These are phyloP conservation scores for Pollenia griseotomentosa DNA, from an alignment of 2,888 invertebrate genomes.

Conservation along the genomic window DNA sequence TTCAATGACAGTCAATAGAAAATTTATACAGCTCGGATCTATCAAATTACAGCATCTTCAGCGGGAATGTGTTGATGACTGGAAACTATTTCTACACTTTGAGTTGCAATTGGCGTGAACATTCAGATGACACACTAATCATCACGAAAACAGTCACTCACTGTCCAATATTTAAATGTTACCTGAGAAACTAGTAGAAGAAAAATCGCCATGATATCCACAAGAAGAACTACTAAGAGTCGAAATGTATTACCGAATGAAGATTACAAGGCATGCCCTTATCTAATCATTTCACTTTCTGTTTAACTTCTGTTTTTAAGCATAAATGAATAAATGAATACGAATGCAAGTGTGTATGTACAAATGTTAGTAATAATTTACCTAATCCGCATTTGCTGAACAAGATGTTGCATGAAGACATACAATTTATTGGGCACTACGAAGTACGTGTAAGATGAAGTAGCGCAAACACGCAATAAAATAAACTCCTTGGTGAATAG, in stretches of 20 bases:
- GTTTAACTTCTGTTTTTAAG: slow-evolving; percentile 23
- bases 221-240: background rate
- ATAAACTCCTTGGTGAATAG: slow-evolving; percentile 8
- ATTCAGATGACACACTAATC: background rate
- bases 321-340: background rate
- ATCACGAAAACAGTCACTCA: too few species aligned
- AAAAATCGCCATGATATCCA: background rate
- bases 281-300: slow-evolving; percentile 15
- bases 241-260: background rate
- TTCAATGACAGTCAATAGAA: background rate
- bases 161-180: background rate
- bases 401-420: slow-evolving; percentile 15
- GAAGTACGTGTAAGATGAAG: slow-evolving; percentile 1
- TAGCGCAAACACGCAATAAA: slow-evolving; percentile 31
- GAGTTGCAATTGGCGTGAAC: background rate
- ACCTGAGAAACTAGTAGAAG: background rate
- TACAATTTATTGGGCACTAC: background rate
- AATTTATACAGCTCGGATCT: background rate
- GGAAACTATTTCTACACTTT: background rate
- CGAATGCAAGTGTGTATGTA: background rate
- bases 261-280: background rate
- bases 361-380: slow-evolving; percentile 5
- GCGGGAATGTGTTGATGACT: background rate
- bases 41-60: background rate
- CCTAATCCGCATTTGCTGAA: background rate